phyloP scores from a whole-genome alignment of 2,113 vertebrate genomes.

The Mustela lutreola region DNA sequence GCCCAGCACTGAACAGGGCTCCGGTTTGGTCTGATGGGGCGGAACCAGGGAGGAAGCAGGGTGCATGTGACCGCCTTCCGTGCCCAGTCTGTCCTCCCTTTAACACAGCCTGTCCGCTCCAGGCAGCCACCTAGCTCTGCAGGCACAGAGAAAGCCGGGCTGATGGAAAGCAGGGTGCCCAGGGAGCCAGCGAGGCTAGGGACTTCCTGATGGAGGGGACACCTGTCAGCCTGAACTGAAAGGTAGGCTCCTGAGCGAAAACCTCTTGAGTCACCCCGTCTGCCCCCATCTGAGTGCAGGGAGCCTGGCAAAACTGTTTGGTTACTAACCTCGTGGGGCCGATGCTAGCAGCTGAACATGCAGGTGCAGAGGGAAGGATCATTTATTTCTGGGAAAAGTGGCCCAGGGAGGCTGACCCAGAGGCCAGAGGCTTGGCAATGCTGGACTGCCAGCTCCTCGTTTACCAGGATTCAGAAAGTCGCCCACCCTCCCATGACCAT shows the following conservation, averaged over 20 bases:
- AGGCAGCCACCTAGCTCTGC: background rate
- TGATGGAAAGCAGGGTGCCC: too few relatives aligned
- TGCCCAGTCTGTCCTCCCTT: background rate
- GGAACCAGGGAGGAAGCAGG: too few relatives aligned
- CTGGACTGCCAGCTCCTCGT: background rate
- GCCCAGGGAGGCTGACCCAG: background rate
- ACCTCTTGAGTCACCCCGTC: background rate
- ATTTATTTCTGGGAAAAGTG: background rate
- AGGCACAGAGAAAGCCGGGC: background rate
- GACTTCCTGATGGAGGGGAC: slow-evolving; percentile 27
- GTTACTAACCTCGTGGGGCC: fast-evolving
- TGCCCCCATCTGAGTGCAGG: background rate
- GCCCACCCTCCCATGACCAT: fast-evolving
- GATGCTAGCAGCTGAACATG: background rate
- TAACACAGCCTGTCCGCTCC: background rate
- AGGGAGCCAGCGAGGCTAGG: background rate
- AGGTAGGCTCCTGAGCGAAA: background rate
- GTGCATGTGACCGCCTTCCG: background rate
- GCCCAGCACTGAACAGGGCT: background rate
- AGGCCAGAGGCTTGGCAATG: background rate
- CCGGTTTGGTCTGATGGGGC: background rate
- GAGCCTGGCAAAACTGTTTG: background rate
- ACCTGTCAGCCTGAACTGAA: background rate
- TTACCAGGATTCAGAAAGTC: background rate
- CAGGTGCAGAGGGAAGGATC: background rate